These are phyloP conservation scores for Micronisus gabar DNA, from an alignment of 2,113 vertebrate species.

Conservation along the genomic window DNA sequence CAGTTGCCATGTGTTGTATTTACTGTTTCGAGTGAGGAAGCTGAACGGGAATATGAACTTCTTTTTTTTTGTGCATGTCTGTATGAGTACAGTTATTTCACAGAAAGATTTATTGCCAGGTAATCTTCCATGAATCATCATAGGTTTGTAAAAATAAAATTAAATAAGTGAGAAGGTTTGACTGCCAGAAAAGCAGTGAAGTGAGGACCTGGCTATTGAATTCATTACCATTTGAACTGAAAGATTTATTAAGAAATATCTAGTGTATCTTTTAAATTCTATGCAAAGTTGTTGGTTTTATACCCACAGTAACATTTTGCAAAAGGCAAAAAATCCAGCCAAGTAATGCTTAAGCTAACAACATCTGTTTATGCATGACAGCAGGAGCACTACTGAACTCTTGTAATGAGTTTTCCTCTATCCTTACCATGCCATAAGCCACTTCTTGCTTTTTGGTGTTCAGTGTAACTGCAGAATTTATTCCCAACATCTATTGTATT, in stretches of 20 bases:
- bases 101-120: neutral
- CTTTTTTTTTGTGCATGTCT: neutral
- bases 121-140: neutral
- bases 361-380: neutral
- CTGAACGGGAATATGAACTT: neutral
- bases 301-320: neutral
- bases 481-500: neutral
- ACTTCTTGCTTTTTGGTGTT: neutral
- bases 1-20: neutral
- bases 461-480: neutral
- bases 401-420: neutral
- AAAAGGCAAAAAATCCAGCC: neutral
- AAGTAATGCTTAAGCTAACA: neutral
- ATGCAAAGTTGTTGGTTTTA: neutral
- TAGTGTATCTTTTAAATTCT: neutral
- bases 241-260: neutral
- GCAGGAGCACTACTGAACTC: neutral
- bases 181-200: neutral
- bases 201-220: neutral
- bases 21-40: neutral
- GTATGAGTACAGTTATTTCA: neutral
- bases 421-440: neutral
- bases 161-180: neutral
- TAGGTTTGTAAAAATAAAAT: neutral
- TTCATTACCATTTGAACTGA: neutral